Conservation (phyloP, 2,888 invertebrate genomes). For the Clivina fossor region DNA sequence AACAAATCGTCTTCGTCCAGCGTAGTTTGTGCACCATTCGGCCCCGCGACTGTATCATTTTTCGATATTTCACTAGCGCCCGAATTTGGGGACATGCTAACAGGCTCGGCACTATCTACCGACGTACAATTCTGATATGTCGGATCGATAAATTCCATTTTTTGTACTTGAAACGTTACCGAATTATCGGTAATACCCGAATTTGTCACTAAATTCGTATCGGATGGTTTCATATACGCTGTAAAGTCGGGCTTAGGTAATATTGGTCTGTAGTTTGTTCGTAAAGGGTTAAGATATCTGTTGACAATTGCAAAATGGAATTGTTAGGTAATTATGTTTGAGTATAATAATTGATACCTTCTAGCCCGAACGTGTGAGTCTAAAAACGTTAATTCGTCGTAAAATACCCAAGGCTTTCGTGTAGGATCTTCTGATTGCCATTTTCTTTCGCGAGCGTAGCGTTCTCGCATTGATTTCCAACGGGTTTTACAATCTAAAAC, state of each 20-base stretch:
- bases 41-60: background rate
- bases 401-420: conserved; percentile 40
- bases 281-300: background rate
- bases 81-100: conserved; percentile 11
- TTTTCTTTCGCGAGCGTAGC: conserved; percentile 52
- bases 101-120: conserved; percentile 10
- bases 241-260: conserved; percentile 31
- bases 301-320: too few species aligned
- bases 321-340: too few species aligned
- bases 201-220: conserved; percentile 5
- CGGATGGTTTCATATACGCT: conserved; percentile 8
- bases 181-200: conserved; percentile 10
- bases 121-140: conserved; percentile 6
- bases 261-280: conserved; percentile 28
- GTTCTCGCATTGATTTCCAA: conserved; percentile 52
- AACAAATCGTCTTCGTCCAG: conserved; percentile 43
- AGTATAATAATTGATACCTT: too few species aligned
- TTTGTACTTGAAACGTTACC: conserved; percentile 28
- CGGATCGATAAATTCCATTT: conserved; percentile 38
- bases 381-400: conserved; percentile 39
- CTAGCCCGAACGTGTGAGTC: conserved; percentile 38
- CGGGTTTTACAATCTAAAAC: conserved; percentile 47
- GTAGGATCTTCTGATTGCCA: conserved; percentile 36
- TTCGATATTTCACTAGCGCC: background rate
- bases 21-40: background rate